phyloP scores from a whole-genome alignment of 1,140 invertebrate species.

The Drosophila repletoides region DNA sequence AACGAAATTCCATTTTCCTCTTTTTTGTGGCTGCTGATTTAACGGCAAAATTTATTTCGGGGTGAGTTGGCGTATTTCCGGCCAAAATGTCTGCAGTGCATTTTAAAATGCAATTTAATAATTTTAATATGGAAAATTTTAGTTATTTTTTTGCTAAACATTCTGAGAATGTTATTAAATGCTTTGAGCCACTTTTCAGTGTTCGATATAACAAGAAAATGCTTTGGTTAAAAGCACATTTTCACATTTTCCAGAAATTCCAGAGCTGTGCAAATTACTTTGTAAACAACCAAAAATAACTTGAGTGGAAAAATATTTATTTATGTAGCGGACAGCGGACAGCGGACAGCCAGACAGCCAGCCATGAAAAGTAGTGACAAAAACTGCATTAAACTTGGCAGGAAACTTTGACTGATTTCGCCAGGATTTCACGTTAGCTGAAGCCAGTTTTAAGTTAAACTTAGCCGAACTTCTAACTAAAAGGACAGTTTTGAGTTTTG shows the following conservation, averaged over 20 bases:
- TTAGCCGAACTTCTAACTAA: constrained; percentile 51
- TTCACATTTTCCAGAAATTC: constrained; percentile 32
- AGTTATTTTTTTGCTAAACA: no score
- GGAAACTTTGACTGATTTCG: constrained; percentile 51
- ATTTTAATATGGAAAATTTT: no score
- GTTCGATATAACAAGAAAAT: constrained; percentile 20
- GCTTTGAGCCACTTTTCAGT: neutral
- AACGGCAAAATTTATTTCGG: no score
- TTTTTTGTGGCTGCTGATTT: no score
- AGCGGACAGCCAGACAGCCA: neutral
- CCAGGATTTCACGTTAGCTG: constrained; percentile 48
- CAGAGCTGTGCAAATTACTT: constrained; percentile 29
- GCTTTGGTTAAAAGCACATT: constrained; percentile 11
- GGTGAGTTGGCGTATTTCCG: no score
- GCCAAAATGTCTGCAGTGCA: no score
- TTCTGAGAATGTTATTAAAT: neutral
- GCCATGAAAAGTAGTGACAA: neutral
- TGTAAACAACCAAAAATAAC: constrained; percentile 28
- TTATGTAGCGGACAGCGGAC: constrained; percentile 1
- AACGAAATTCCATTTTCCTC: no score
- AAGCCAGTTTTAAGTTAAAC: constrained; percentile 56
- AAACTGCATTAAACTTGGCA: constrained; percentile 32
- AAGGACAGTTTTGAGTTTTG: constrained; percentile 57
- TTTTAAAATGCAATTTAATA: no score
- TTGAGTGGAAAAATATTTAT: constrained; percentile 42